A percentile compares a stretch with the other conserved stretches of the same genome.
Conservation (phyloP, 2,113 vertebrate species). For the Erinaceus europaeus region DNA sequence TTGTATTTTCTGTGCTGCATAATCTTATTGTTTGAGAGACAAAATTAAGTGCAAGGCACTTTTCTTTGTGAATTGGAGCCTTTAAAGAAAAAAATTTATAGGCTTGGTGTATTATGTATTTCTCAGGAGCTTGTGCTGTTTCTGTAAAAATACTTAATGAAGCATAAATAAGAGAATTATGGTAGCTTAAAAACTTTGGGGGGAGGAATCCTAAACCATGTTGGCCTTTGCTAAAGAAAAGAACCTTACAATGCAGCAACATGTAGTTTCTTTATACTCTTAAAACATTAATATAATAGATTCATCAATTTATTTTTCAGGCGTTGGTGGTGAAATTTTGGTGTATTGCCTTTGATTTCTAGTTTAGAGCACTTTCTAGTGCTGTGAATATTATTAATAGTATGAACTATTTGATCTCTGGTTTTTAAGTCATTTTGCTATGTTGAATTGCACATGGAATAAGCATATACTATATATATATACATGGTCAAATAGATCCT, state of each 20-base stretch:
- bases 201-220: neutral
- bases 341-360: conserved; percentile 23
- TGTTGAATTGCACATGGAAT: conserved; percentile 50
- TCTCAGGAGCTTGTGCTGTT: conserved; percentile 37
- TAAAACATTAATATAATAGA: too few relatives aligned
- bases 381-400: neutral
- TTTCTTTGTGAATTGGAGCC: conserved; percentile 49
- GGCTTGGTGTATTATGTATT: conserved; percentile 15
- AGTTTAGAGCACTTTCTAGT: conserved; percentile 29
- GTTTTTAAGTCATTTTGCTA: conserved; percentile 42
- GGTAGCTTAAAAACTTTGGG: conserved; percentile 41
- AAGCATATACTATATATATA: conserved; percentile 12
- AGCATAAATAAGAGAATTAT: neutral
- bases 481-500: neutral
- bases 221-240: conserved; percentile 31
- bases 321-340: conserved; percentile 23
- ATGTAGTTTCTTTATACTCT: conserved; percentile 13
- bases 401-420: conserved; percentile 24
- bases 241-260: conserved; percentile 17
- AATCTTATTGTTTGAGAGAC: conserved; percentile 36
- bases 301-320: conserved; percentile 45
- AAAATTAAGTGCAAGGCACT: conserved; percentile 32
- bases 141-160: conserved; percentile 51
- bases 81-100: conserved; percentile 19
- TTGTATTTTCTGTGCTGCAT: neutral